Percentiles rank a stretch among this genome's conserved stretches.
Evolutionary conservation across 2,888 invertebrate species (phyloP).

Genomic region (Pomacea canaliculata): DNA sequence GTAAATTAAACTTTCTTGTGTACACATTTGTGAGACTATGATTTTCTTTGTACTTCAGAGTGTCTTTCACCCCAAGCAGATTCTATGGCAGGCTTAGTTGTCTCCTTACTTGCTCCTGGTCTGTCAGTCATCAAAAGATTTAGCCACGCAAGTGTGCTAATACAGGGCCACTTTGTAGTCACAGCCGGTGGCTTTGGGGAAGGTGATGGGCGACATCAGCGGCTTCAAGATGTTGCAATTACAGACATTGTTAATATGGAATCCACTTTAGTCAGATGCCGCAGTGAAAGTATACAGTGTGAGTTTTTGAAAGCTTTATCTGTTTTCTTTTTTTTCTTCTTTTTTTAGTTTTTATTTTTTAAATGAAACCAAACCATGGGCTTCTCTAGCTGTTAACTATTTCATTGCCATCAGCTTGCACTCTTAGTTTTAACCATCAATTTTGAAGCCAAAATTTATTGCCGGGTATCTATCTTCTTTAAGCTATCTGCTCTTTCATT

Average conservation of each 20-base stretch:
- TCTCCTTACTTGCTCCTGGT: not conserved
- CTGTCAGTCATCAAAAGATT: conserved; percentile 40
- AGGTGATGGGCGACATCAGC: conserved; percentile 54
- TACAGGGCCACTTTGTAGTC: conserved; percentile 36
- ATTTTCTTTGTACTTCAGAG: conserved; percentile 7
- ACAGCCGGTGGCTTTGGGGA: conserved; percentile 63
- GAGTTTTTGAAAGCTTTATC: conserved; percentile 13
- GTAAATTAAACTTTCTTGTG: too few species aligned
- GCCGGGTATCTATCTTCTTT: too few species aligned
- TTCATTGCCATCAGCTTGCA: not conserved
- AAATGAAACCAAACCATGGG: not conserved
- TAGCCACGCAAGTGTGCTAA: conserved; percentile 49
- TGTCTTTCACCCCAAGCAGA: not conserved
- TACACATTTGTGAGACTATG: too few species aligned
- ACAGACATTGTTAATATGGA: conserved; percentile 39
- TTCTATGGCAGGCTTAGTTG: not conserved
- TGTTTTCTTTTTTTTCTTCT: not conserved
- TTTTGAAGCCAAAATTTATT: too few species aligned
- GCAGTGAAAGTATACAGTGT: conserved; percentile 30
- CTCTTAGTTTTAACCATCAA: not conserved
- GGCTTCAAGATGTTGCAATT: conserved; percentile 49
- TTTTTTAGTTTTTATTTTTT: not conserved
- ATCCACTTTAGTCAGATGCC: conserved; percentile 30
- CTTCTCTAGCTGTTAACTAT: not conserved
- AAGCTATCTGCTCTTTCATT: too few species aligned